A percentile compares a stretch with the other conserved stretches of the same genome.
phyloP scores from a whole-genome alignment of 2,113 vertebrate species.

The Ariopsis seemanni region DNA sequence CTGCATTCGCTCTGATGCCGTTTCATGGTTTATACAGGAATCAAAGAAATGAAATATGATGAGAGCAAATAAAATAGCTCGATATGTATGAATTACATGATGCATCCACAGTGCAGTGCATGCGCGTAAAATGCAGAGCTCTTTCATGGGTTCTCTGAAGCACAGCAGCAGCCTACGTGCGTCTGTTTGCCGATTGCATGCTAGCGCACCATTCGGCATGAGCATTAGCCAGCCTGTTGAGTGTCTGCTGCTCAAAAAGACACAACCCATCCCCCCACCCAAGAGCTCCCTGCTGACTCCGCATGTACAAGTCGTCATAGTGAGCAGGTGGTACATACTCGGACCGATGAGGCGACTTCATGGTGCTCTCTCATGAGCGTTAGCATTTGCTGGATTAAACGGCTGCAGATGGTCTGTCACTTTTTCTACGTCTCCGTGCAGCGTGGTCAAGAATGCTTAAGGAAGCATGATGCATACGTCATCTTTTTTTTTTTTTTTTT shows the following conservation, averaged over 20 bases:
- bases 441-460: slow-evolving; percentile 1
- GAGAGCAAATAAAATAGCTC: background rate
- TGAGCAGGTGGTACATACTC: slow-evolving; percentile 47
- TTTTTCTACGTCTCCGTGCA: background rate
- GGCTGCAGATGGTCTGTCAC: slow-evolving; percentile 12
- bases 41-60: background rate
- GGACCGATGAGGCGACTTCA: slow-evolving; percentile 43
- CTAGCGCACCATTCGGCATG: background rate
- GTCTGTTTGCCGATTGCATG: background rate
- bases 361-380: slow-evolving; percentile 39
- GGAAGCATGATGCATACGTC: slow-evolving; percentile 1
- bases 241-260: slow-evolving; percentile 30
- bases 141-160: background rate
- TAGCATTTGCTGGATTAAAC: slow-evolving; percentile 42
- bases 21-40: background rate
- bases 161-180: background rate
- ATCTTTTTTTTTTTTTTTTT: background rate
- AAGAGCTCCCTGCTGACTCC: background rate
- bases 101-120: background rate
- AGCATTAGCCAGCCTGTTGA: slow-evolving; percentile 27
- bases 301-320: background rate
- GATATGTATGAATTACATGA: background rate
- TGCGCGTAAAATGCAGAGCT: background rate
- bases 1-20: background rate
- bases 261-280: slow-evolving; percentile 46